Conservation (phyloP, 2,888 invertebrate genomes). For the Lasioglossum villosulum region DNA sequence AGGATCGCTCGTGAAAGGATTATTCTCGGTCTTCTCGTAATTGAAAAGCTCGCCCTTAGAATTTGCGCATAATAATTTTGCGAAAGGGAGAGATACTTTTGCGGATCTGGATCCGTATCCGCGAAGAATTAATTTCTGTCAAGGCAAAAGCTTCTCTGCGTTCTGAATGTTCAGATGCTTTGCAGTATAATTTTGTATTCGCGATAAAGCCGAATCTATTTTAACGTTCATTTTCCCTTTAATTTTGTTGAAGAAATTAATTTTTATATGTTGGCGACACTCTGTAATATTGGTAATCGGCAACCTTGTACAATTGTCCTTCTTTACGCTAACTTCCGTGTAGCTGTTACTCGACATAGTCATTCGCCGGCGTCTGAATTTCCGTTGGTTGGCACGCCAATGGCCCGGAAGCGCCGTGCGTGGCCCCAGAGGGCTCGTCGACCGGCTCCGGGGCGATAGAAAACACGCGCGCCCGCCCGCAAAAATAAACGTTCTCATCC, state of each 20-base stretch:
- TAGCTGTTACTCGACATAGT: too few species aligned
- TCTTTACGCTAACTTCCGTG: too few species aligned
- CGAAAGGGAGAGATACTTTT: not conserved
- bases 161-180: not conserved
- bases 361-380: not conserved
- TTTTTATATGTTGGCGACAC: too few species aligned
- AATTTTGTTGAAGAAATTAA: too few species aligned
- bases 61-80: not conserved
- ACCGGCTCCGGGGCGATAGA: not conserved
- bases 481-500: conserved; percentile 52
- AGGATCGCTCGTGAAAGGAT: not conserved
- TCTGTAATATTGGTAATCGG: too few species aligned
- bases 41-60: not conserved
- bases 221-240: not conserved
- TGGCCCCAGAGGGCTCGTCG: not conserved
- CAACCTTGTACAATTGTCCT: too few species aligned
- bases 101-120: not conserved
- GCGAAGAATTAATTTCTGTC: not conserved
- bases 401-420: not conserved
- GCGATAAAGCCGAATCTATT: not conserved
- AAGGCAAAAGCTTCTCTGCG: not conserved
- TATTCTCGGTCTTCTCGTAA: not conserved
- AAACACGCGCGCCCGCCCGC: conserved; percentile 15
- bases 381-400: not conserved
- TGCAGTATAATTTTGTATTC: not conserved